Conservation (phyloP, 1,140 invertebrate species). For the Drosophila albomicans region DNA sequence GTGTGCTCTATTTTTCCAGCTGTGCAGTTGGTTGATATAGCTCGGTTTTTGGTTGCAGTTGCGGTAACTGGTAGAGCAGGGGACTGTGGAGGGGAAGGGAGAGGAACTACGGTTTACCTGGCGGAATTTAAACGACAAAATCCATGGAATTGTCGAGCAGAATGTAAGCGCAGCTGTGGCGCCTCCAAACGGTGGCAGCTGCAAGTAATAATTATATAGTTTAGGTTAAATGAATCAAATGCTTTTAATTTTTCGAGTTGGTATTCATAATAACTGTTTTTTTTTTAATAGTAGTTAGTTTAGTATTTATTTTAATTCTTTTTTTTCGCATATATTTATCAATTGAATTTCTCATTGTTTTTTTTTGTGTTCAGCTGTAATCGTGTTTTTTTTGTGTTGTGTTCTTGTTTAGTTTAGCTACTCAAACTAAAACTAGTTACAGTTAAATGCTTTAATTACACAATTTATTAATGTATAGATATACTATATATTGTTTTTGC, state of each 20-base stretch:
- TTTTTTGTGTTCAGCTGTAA: slow-evolving; percentile 55
- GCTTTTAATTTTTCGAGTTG: slow-evolving; percentile 11
- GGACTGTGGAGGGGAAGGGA: background rate
- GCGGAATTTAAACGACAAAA: slow-evolving; percentile 73
- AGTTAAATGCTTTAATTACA: slow-evolving; percentile 79
- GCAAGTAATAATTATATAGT: slow-evolving; percentile 43
- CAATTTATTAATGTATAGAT: slow-evolving; percentile 59
- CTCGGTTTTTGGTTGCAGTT: slow-evolving; percentile 41
- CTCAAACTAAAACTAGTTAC: slow-evolving; percentile 74
- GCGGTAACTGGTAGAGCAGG: slow-evolving; percentile 7
- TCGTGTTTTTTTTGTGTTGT: slow-evolving; percentile 59
- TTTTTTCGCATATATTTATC: slow-evolving; percentile 66
- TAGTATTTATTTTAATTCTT: slow-evolving; percentile 70
- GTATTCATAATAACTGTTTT: slow-evolving; percentile 29
- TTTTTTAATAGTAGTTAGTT: slow-evolving; percentile 42
- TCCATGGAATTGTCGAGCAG: slow-evolving; percentile 81
- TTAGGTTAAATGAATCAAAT: slow-evolving; percentile 40
- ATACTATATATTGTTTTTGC: slow-evolving; percentile 35
- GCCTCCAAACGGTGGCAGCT: slow-evolving; percentile 77
- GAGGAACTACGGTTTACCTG: slow-evolving; percentile 63
- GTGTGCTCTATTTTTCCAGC: slow-evolving; percentile 22
- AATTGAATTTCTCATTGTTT: slow-evolving; percentile 55
- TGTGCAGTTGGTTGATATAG: slow-evolving; percentile 18
- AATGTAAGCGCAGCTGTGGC: slow-evolving; percentile 76
- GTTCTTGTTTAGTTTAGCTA: slow-evolving; percentile 70